These are phyloP conservation scores for Apodemia mormo DNA, from an alignment of 2,888 invertebrate species.

Conservation along the genomic window DNA sequence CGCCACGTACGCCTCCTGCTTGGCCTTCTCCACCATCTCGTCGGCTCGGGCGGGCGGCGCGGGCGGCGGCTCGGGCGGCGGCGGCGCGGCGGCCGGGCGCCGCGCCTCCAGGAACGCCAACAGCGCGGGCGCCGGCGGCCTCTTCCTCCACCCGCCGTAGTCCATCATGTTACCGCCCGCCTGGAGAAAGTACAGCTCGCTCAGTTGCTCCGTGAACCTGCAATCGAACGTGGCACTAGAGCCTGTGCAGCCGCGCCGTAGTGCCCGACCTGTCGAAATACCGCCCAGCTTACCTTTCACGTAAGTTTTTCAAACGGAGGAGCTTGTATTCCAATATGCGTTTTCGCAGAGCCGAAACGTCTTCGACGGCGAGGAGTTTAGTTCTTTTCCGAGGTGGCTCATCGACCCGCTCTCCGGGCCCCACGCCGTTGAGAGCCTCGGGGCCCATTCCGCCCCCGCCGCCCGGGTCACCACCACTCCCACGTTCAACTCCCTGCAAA, in stretches of 20 bases:
- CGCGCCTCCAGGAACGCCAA: constrained; percentile 88
- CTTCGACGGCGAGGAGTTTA: constrained; percentile 49
- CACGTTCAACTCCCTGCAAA: constrained; percentile 65
- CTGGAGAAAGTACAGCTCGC: constrained; percentile 93
- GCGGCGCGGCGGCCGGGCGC: constrained; percentile 78
- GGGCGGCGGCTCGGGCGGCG: constrained; percentile 86
- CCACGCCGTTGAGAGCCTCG: constrained; percentile 48
- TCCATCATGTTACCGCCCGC: constrained; percentile 94
- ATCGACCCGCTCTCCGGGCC: constrained; percentile 40
- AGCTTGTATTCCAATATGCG: constrained; percentile 87
- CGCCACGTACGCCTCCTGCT: constrained; percentile 95
- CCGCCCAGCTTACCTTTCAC: constrained; percentile 79
- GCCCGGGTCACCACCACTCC: constrained; percentile 37
- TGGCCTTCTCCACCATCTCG: constrained; percentile 70
- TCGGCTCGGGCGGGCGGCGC: constrained; percentile 75
- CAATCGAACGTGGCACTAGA: constrained; percentile 39
- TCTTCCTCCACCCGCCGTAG: constrained; percentile 91
- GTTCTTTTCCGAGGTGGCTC: constrained; percentile 64
- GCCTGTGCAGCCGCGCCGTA: constrained; percentile 26
- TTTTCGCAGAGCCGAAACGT: constrained; percentile 77
- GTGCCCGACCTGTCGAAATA: too few relatives aligned
- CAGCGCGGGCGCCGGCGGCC: constrained; percentile 88
- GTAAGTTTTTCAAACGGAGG: constrained; percentile 85
- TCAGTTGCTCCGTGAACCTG: constrained; percentile 88
- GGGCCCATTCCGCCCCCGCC: constrained; percentile 44